These are phyloP conservation scores for Propsilocerus akamusi DNA, from an alignment of 1,140 invertebrate genomes.

Conservation along the genomic window DNA sequence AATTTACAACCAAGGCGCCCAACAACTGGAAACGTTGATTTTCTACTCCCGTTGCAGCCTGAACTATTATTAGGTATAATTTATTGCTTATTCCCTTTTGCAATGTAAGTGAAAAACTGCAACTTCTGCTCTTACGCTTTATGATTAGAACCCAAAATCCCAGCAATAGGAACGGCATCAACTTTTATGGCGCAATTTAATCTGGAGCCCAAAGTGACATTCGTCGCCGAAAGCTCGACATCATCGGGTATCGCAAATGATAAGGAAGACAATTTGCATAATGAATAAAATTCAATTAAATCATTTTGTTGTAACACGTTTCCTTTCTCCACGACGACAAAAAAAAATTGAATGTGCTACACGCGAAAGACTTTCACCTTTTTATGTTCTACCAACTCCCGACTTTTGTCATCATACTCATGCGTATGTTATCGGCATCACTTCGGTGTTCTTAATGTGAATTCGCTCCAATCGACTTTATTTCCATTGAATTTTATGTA, in stretches of 20 bases:
- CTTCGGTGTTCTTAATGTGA: no score
- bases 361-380: no score
- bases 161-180: background rate
- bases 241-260: background rate
- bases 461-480: no score
- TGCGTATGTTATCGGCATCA: no score
- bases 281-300: constrained; percentile 1
- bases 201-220: background rate
- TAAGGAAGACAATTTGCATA: background rate
- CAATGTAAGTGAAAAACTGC: background rate
- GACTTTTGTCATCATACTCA: no score
- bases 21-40: constrained; percentile 39
- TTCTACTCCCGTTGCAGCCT: constrained; percentile 41
- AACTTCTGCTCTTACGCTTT: background rate
- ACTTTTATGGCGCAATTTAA: background rate
- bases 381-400: no score
- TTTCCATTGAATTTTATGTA: no score
- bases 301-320: no score
- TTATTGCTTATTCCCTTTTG: background rate
- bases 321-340: no score
- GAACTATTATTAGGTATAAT: constrained; percentile 29
- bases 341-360: no score
- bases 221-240: background rate
- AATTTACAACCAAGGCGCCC: constrained; percentile 40
- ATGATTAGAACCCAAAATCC: background rate